Evolutionary conservation across 53 echinoderm and acorn worm genomes (phyloP).

Genomic region (Pentamera pediparva): DNA sequence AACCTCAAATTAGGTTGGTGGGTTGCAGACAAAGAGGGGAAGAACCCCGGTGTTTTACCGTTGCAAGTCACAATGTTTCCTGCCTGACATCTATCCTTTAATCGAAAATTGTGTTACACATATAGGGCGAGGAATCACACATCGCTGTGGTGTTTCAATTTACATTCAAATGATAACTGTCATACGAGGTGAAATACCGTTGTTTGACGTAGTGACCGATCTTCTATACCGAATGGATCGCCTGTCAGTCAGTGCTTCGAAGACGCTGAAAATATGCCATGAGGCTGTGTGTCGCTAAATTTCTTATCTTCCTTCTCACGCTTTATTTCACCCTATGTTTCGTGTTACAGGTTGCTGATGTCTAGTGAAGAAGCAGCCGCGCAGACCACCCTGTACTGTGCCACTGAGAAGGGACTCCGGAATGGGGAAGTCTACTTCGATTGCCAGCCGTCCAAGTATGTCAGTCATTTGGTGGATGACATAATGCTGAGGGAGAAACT

Average conservation of each 20-base stretch:
- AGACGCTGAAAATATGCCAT: background rate
- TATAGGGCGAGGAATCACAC: too few relatives aligned
- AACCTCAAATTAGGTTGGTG: too few relatives aligned
- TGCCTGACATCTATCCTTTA: too few relatives aligned
- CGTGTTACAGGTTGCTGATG: conserved; percentile 37
- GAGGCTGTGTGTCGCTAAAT: background rate
- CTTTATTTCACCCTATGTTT: background rate
- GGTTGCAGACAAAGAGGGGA: too few relatives aligned
- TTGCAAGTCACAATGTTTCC: too few relatives aligned
- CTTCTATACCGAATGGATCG: background rate
- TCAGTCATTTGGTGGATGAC: conserved; percentile 39
- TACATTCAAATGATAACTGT: too few relatives aligned
- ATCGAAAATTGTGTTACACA: too few relatives aligned
- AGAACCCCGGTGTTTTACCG: too few relatives aligned
- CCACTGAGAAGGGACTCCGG: conserved; percentile 35
- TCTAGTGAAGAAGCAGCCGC: conserved; percentile 57
- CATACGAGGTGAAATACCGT: too few relatives aligned
- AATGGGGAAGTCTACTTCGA: conserved; percentile 24
- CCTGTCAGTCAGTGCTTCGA: background rate
- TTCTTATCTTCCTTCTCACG: background rate
- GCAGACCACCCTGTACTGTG: conserved; percentile 73
- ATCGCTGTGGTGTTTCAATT: too few relatives aligned
- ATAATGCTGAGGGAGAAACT: conserved; percentile 41
- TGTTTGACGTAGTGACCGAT: background rate
- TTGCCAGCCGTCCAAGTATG: conserved; percentile 16